Base-by-base conservation (phyloP, 2,797 vertebrate species). In the Percopsis omiscomaycus region DNA sequence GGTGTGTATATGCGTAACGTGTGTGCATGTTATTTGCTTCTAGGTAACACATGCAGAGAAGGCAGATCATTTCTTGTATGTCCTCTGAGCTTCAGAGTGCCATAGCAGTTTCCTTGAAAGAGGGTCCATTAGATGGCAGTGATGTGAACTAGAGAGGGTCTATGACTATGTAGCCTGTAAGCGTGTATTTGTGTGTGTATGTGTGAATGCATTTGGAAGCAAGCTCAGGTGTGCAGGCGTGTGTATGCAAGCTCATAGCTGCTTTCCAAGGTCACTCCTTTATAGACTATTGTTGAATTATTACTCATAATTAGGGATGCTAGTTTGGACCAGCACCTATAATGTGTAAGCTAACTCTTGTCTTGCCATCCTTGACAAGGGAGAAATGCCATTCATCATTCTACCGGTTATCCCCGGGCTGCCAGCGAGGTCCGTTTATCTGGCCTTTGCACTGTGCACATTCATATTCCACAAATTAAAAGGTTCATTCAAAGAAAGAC, bases 351-450 rank as follows among this genome's bases (percentile, higher is more conserved):
- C 75, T 63, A 62, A 69, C 63, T 75, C 63, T 30, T 58, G 65
- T 55, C 47, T 82, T 78, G 79, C 73, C 84, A 76, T 84, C 85
- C 84, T 87, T 89, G 82, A 89, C 86, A 78, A 78, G 77, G 69
- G 71, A 64, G 51, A 78, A 69, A 37, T 72, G 76, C 74, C 84
- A 90, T 90, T 88, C 85, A 89, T 90, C 85, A 89, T 85, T 81
- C 74, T 30, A 15, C 61, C 62, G 71, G 68, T 78, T 80, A 73
- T 83, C 85, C 85, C 78, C 77, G 84, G 84, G 73, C 80, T 78
- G 83, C 77, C 63, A 59, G 74, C 75, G 48, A 71, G 69, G 46
- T 37, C 80, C 84, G 84, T 86, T 82, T 77, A 83, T 87, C 82
- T 85, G 84, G 74, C 78, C 75, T 77, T 52, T 64, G 69, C 73